These are phyloP conservation scores for Ophioderma brevispina DNA, from an alignment of 35 echinoderm and acorn worm species.

Conservation along the genomic window DNA sequence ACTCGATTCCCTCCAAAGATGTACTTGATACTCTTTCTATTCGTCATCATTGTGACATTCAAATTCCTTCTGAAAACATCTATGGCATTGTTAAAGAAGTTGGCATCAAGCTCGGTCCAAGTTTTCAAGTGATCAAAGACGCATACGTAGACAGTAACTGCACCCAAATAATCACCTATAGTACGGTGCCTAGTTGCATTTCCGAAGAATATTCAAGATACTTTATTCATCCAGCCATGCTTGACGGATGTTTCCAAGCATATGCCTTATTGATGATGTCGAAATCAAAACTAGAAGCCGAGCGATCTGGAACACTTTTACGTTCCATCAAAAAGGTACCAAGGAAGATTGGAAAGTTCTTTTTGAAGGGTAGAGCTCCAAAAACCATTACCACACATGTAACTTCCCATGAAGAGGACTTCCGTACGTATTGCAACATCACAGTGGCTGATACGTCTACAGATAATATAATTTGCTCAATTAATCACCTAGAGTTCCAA, in stretches of 20 bases:
- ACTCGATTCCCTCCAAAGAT: neutral
- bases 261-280: neutral
- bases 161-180: constrained; percentile 1
- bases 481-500: neutral
- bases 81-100: neutral
- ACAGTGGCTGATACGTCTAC: neutral
- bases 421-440: neutral
- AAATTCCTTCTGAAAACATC: neutral
- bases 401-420: too few relatives aligned
- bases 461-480: neutral
- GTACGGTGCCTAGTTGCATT: neutral
- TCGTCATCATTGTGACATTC: neutral
- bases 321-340: neutral
- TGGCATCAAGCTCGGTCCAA: constrained; percentile 27
- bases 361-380: neutral
- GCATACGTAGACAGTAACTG: constrained; percentile 5
- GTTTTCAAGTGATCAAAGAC: constrained; percentile 3
- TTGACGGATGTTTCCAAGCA: constrained; percentile 31
- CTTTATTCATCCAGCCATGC: constrained; percentile 46
- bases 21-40: neutral
- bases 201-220: neutral
- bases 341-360: neutral
- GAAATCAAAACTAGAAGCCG: neutral
- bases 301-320: neutral
- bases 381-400: neutral